These are phyloP conservation scores for Lerista edwardsae DNA, from an alignment of 2,797 vertebrate genomes.

Conservation along the genomic window DNA sequence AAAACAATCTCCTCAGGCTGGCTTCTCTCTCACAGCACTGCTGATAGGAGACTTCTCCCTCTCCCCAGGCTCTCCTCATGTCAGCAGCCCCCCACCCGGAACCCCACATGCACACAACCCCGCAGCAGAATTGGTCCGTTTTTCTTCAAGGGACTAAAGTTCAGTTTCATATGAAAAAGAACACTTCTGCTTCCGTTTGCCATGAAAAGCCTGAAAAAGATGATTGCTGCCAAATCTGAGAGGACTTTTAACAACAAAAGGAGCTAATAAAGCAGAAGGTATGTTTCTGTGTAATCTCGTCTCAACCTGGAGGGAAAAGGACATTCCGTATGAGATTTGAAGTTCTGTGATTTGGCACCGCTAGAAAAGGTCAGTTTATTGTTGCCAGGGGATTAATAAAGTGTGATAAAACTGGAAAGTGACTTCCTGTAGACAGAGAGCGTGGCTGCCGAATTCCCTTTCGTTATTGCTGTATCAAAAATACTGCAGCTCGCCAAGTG, in stretches of 20 bases:
- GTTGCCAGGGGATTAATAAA: conserved; percentile 30
- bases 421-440: conserved; percentile 11
- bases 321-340: background rate
- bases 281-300: conserved; percentile 8
- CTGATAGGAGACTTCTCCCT: background rate
- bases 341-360: conserved; percentile 23
- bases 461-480: conserved; percentile 19
- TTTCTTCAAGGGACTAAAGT: background rate
- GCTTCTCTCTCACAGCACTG: background rate
- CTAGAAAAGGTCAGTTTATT: conserved; percentile 30
- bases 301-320: background rate
- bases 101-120: too few relatives aligned
- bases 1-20: conserved; percentile 5
- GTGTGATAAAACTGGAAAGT: conserved; percentile 28
- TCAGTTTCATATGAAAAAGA: background rate
- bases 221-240: background rate
- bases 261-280: background rate
- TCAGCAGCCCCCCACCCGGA: too few relatives aligned
- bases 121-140: too few relatives aligned
- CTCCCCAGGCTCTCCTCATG: background rate
- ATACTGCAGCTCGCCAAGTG: conserved; percentile 15
- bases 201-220: background rate
- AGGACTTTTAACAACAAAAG: background rate
- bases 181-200: background rate
- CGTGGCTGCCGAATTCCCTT: background rate